Percentiles rank a stretch among this genome's conserved stretches.
phyloP scores from a whole-genome alignment of 2,113 vertebrate species.

The Condylura cristata region DNA sequence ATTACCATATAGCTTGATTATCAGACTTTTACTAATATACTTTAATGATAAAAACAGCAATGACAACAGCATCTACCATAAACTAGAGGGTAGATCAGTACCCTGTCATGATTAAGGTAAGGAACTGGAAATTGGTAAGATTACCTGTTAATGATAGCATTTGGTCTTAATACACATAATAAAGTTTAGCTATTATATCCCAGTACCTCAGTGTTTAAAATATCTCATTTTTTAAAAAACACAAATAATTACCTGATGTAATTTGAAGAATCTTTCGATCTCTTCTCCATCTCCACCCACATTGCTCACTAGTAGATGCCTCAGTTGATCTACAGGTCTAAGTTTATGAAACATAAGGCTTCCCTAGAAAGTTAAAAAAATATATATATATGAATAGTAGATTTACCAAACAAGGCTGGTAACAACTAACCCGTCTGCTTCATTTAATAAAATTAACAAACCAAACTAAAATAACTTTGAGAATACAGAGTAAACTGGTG shows the following conservation, averaged over 20 bases:
- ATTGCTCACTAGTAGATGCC: constrained; percentile 96
- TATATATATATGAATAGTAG: neutral
- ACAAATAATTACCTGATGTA: constrained; percentile 91
- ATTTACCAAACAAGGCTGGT: neutral
- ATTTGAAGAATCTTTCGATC: constrained; percentile 97
- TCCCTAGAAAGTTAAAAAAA: constrained; percentile 86
- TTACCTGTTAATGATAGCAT: neutral
- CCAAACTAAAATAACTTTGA: neutral
- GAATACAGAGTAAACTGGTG: neutral
- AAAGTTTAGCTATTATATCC: neutral
- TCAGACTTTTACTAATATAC: neutral
- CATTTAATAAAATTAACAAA: constrained; percentile 18
- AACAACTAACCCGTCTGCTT: neutral
- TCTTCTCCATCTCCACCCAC: constrained; percentile 96
- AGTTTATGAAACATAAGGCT: constrained; percentile 98
- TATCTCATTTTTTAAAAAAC: neutral
- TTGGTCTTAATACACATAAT: neutral
- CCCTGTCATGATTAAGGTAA: neutral
- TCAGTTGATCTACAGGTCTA: constrained; percentile 96
- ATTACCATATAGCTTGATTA: neutral
- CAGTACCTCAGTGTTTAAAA: neutral
- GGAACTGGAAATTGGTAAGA: neutral
- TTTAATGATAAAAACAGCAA: neutral
- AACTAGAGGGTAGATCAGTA: neutral
- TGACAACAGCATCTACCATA: neutral